These are phyloP conservation scores for Phenganax subtilis DNA, from an alignment of 92 coral and sea anemone genomes.

Conservation along the genomic window DNA sequence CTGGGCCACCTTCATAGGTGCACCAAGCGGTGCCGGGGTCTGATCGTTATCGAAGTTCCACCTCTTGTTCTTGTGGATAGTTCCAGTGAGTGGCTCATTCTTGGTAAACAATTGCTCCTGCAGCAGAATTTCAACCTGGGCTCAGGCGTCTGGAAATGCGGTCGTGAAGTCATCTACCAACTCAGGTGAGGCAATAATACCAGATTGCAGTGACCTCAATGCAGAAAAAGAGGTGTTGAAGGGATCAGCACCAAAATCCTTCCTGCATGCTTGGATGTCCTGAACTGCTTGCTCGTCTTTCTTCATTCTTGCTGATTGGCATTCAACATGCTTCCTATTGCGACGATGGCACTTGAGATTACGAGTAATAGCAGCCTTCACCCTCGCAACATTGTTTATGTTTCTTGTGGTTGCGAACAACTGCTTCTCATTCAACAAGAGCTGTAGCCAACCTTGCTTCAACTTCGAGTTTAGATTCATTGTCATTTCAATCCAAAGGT, in stretches of 20 bases:
- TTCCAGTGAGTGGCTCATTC: conserved; percentile 35
- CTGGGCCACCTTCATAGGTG: conserved; percentile 36
- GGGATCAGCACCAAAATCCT: conserved; percentile 44
- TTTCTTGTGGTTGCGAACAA: conserved; percentile 35
- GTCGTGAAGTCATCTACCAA: conserved; percentile 40
- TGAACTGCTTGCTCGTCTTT: conserved; percentile 40
- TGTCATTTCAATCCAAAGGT: conserved; percentile 36
- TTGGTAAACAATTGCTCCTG: conserved; percentile 39
- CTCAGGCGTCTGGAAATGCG: conserved; percentile 36
- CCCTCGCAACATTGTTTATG: conserved; percentile 34
- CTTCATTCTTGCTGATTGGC: conserved; percentile 35
- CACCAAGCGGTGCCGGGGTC: conserved; percentile 36
- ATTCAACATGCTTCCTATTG: conserved; percentile 26
- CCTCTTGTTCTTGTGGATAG: conserved; percentile 44
- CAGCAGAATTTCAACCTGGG: conserved; percentile 40
- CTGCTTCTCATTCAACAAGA: conserved; percentile 39
- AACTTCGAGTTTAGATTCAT: conserved; percentile 32
- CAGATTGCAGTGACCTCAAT: conserved; percentile 40
- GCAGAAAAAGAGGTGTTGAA: conserved; percentile 29
- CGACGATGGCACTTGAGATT: conserved; percentile 23
- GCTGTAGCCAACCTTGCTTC: conserved; percentile 38
- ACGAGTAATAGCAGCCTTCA: conserved; percentile 2
- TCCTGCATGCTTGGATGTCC: conserved; percentile 32
- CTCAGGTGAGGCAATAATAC: conserved; percentile 31
- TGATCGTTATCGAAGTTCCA: conserved; percentile 35